These are phyloP conservation scores for Pachymerium ferrugineum DNA, from an alignment of 2,888 invertebrate genomes.

Conservation along the genomic window DNA sequence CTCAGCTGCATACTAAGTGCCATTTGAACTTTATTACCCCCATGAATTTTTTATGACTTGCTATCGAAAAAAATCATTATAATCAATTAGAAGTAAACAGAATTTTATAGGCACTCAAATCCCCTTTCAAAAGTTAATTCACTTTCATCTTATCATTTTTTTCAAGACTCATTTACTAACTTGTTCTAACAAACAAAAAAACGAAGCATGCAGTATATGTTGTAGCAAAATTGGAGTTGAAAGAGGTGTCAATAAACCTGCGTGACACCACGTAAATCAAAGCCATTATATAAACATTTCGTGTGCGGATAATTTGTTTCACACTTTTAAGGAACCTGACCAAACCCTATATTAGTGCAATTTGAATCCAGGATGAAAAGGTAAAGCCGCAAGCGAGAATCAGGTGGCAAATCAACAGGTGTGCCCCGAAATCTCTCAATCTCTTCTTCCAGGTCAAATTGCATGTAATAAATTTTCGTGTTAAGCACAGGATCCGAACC, in stretches of 20 bases:
- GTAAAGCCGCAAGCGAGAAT: neutral
- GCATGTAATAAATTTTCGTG: neutral
- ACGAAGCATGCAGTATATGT: neutral
- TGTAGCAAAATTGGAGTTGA: neutral
- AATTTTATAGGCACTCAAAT: too few relatives aligned
- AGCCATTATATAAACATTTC: neutral
- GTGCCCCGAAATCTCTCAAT: slow-evolving; percentile 23
- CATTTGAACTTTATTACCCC: too few relatives aligned
- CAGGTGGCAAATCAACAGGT: slow-evolving; percentile 27
- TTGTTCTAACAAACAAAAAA: neutral
- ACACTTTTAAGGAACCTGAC: neutral
- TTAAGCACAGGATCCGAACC: neutral
- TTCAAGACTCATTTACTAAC: too few relatives aligned
- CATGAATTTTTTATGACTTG: too few relatives aligned
- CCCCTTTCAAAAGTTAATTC: too few relatives aligned
- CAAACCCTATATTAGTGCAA: slow-evolving; percentile 11
- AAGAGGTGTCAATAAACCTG: slow-evolving; percentile 18
- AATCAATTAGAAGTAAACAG: too few relatives aligned
- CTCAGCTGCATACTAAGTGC: too few relatives aligned
- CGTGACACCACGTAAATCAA: slow-evolving; percentile 18
- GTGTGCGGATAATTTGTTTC: slow-evolving; percentile 24
- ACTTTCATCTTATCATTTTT: too few relatives aligned
- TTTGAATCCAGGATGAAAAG: slow-evolving; percentile 15
- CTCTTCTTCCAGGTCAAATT: slow-evolving; percentile 7
- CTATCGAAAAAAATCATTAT: too few relatives aligned